Evolutionary conservation across 2,888 invertebrate genomes (phyloP), one percentile per base, ranked within the genome.

Genomic region (Lordiphosa andalusiaca): DNA sequence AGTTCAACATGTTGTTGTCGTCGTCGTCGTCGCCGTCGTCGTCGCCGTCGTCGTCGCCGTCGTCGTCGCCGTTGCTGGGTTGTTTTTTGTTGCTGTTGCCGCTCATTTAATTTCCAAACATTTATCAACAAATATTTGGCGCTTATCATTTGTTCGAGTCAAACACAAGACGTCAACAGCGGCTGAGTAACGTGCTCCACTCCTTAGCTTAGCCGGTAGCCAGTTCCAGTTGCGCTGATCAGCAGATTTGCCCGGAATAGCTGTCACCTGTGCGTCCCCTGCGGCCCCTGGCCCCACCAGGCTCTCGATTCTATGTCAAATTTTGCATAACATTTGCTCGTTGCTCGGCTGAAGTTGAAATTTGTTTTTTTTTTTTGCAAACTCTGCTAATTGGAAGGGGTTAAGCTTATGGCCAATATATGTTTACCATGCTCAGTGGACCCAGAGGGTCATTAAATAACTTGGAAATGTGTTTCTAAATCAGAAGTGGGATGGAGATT

Each of bases 51-150:
- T 40, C 35, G 50, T 50, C 39, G 51, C 50, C 36, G 44, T 35
- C 25, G 40, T 55, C 50, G 56, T 40, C 35, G 50, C 47, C 39
- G 51, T 53, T 33, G 50, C 25, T 33, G 39, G 30, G 30, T 50
- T 41, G 52, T 44, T 58, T 58, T 37, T 55, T 53, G 30, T 64
- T 71, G 66, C 57, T 75, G 73, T 59, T 77, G 78, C 67, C 64
- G 72, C 71, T 82, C 78, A 78, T 83, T 80, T 75, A 75, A 85
- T 83, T 85, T 75, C 53, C 76, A 85, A 80, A 80, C 81, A 81
- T 85, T 85, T 85, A 83, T 80, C 67, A 69, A 83, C 80, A 85
- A 80, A 80, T 85, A 80, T 80, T 85, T 85, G 73, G 57, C 58
- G 73, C 81, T 85, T 78, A 78, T 84, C 84, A 78, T 77, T 77